Base-by-base conservation (phyloP, 2,888 invertebrate genomes). In the Apotomis turbidana region DNA sequence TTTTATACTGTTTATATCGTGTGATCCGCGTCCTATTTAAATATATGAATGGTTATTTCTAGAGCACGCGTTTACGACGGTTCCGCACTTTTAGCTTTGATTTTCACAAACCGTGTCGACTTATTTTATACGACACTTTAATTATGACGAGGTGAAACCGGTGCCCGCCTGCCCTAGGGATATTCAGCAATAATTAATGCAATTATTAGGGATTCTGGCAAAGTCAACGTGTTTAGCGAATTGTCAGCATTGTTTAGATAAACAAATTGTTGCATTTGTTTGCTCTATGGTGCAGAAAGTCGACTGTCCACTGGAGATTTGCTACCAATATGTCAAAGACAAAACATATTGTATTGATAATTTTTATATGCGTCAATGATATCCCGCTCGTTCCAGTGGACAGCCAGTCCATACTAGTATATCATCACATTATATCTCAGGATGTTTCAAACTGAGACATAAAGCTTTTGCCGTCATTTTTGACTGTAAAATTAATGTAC, bases 1-100 rank as follows among this genome's bases (percentile, higher is more conserved):
- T 72, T 72, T 72, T 72, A 68, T 72, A 72, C 68, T 62, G 62
- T 72, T 72, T 72, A 46, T 72, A 46, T 71, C 57, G 68, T 54
- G 72, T 62, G 62, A 61, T 58, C 27, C 67, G 44, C 44, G 27
- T 68, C 61, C 55, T 72, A 68, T 58, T 71, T 62, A 63, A 46
- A 61, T 52, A 69, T 46, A 70, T 70, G 49, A 46, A 46, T 60
- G 55, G 44, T 46, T 63, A 59, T 59, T 15, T 36, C 38, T 67
- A 51, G 58, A 52, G 68, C 68, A 59, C 52, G 44, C 44, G 46
- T 57, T 2, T 5, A 57, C 15, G 13, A 8, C 13, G 36, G 8
- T n/a, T 38, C 13, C 13, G 9, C n/a, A n/a, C 41, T 41, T 41
- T 41, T 41, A 41, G 41, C 55, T 15, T 27, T 44, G 54, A 44